Conservation (phyloP, 2,888 invertebrate species). For the Epirrhoe tristata region DNA sequence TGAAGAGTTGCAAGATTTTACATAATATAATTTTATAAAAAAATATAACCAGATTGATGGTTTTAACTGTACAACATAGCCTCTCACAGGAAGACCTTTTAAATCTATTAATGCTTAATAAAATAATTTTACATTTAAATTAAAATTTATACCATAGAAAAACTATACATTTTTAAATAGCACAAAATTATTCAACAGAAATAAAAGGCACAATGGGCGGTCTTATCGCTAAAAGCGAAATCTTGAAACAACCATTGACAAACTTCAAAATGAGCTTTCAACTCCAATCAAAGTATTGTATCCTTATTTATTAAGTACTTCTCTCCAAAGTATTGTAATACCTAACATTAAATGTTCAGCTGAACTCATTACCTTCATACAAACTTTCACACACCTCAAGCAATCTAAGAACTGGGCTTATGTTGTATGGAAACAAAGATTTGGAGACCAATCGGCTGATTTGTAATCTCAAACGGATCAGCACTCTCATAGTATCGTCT, state of each 20-base stretch:
- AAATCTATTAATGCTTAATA: conserved; percentile 17
- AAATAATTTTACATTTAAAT: neutral
- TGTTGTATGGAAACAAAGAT: conserved; percentile 95
- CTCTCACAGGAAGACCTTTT: conserved; percentile 48
- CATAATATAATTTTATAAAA: conserved; percentile 10
- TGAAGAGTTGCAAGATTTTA: conserved; percentile 10
- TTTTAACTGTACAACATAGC: conserved; percentile 40
- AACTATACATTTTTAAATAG: conserved; percentile 1
- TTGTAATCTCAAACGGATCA: conserved; percentile 91
- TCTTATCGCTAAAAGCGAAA: neutral
- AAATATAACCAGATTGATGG: conserved; percentile 36
- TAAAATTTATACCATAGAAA: neutral
- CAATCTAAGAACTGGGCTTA: conserved; percentile 93
- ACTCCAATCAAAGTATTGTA: neutral
- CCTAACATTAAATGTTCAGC: conserved; percentile 78
- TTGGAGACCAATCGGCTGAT: conserved; percentile 93
- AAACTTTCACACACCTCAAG: conserved; percentile 93
- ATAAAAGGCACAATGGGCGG: neutral
- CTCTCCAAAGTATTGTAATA: conserved; percentile 33
- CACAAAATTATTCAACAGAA: neutral
- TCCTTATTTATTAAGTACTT: conserved; percentile 21
- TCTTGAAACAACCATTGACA: neutral
- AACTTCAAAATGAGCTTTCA: conserved; percentile 1
- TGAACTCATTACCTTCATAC: conserved; percentile 93
- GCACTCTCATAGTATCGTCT: conserved; percentile 93